A percentile compares a stretch with the other conserved stretches of the same genome.
Evolutionary conservation across 2,888 invertebrate genomes (phyloP).

Genomic region (Sicus ferrugineus): DNA sequence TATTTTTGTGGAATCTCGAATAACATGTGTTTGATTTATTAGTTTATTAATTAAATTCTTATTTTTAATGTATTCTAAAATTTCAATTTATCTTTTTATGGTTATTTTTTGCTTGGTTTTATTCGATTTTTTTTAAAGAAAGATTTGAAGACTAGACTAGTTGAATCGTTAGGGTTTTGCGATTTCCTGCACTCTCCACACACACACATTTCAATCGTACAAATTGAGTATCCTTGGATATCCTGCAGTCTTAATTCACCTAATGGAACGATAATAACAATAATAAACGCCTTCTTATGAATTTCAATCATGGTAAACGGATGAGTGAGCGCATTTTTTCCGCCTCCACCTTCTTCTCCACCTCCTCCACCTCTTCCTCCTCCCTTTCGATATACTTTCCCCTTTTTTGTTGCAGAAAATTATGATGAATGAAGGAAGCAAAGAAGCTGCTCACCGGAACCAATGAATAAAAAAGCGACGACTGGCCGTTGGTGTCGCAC

Average conservation of each 20-base stretch:
- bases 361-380: neutral
- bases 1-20: too few species aligned
- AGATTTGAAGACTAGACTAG: neutral
- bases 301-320: conserved; percentile 24
- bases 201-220: neutral
- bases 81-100: too few species aligned
- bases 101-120: too few species aligned
- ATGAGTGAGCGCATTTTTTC: neutral
- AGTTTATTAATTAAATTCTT: neutral
- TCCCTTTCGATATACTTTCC: neutral
- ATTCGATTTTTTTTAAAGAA: neutral
- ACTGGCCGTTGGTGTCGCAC: neutral
- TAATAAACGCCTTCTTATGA: conserved; percentile 32
- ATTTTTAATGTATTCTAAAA: too few species aligned
- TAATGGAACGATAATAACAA: conserved; percentile 33
- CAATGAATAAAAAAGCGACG: conserved; percentile 19
- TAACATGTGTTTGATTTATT: too few species aligned
- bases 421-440: conserved; percentile 24
- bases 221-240: neutral
- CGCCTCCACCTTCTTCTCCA: neutral
- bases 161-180: neutral
- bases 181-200: conserved; percentile 18
- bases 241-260: conserved; percentile 32
- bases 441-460: conserved; percentile 23
- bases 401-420: conserved; percentile 21